Evolutionary conservation across 2,888 invertebrate species (phyloP), one percentile per base, ranked within the genome.

Genomic region (Tinea trinotella): DNA sequence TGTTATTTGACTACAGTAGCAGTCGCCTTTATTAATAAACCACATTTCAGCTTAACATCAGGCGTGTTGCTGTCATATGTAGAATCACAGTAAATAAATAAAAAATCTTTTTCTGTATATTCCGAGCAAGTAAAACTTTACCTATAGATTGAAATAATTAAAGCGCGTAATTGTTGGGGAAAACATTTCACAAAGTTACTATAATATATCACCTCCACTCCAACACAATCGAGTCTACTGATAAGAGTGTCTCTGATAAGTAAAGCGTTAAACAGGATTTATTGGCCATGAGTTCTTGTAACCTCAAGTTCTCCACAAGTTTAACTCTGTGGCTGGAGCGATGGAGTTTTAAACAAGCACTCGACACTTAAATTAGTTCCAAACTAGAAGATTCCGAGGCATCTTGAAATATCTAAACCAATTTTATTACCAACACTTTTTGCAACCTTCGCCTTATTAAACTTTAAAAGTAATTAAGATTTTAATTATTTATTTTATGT

Each of bases 331-430:
- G 34, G 52, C 35, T 36, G 19, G 10, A 35, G 18, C 52, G 52
- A 52, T 36, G 35, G 35, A 52, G 52, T 52, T 52, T 35, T 12
- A 52, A 52, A 50, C 50, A 50, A 52, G 35, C 52, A 52, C 52
- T 52, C 35, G 35, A 52, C 62, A 64, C 64, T 64, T 64, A 64
- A 65, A 64, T 66, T 64, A 63, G 62, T 64, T 65, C 12, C 18
- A 12, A 36, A 35, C 52, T 52, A 35, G 2, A 52, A 50, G 24
- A 52, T 40, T 40, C 48, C 48, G 2, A 35, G 30, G 30, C 54
- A 50, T 35, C 35, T 19, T 15, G 19, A 53, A 55, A 46, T 15
- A 44, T 24, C 35, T 53, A 53, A 24, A 48, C 13, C 13, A 50
- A 50, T 50, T 22, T 48, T 48, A 48, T 48, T 19, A 46, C 7